phyloP scores from a whole-genome alignment of 2,888 invertebrate genomes.

The Drosophila fungiperda region DNA sequence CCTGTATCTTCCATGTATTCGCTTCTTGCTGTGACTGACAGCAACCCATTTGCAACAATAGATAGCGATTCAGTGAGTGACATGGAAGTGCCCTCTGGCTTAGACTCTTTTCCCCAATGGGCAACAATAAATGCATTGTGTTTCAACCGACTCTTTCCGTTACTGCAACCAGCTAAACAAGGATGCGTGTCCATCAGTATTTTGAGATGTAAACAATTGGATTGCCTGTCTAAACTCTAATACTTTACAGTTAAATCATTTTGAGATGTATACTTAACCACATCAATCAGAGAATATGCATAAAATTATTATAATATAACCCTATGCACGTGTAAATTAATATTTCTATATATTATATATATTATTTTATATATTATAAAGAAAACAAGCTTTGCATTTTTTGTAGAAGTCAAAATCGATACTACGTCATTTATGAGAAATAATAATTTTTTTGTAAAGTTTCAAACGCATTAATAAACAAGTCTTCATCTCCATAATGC shows the following conservation, averaged over 20 bases:
- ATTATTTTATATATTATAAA: too few relatives aligned
- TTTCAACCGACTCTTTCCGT: slow-evolving; percentile 3
- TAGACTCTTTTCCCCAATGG: slow-evolving; percentile 7
- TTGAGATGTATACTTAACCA: not conserved
- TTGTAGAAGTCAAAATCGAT: too few relatives aligned
- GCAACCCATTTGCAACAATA: slow-evolving; percentile 53
- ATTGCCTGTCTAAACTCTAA: not conserved
- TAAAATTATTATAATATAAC: not conserved
- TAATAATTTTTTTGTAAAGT: too few relatives aligned
- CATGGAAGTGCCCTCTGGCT: slow-evolving; percentile 38
- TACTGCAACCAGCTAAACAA: slow-evolving; percentile 9
- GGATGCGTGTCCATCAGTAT: slow-evolving; percentile 39
- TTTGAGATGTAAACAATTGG: slow-evolving; percentile 22
- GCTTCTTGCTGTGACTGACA: slow-evolving; percentile 42
- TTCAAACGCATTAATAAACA: too few relatives aligned
- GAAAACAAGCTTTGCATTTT: too few relatives aligned
- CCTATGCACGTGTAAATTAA: not conserved
- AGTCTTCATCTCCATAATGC: too few relatives aligned
- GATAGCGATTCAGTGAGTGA: slow-evolving; percentile 50
- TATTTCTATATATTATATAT: not conserved
- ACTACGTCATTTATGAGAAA: too few relatives aligned
- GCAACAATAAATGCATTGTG: slow-evolving; percentile 15
- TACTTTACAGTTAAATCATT: not conserved
- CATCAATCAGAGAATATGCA: not conserved
- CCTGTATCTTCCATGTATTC: not conserved